Evolutionary conservation across 2,113 vertebrate genomes (phyloP).

Genomic region (Dryoscopus gambensis): DNA sequence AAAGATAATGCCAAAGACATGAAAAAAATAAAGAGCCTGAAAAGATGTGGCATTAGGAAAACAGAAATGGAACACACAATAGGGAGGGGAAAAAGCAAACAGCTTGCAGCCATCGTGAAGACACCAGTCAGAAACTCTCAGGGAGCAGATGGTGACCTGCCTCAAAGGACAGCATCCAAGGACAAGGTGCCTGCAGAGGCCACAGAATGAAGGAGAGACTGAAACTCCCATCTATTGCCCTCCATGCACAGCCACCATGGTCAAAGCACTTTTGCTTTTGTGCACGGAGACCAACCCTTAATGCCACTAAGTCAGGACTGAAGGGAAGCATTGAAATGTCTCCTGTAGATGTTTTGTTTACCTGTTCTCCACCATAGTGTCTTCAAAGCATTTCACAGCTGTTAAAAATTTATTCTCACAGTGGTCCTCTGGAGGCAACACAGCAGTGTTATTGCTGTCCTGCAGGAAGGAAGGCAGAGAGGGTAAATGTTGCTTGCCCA

Average conservation of each 20-base stretch:
- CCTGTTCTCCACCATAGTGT: not conserved
- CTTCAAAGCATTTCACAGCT: not conserved
- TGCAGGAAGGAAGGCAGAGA: not conserved
- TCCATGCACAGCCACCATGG: fast-evolving
- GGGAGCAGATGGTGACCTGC: not conserved
- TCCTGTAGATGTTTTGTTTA: not conserved
- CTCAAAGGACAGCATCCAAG: not conserved
- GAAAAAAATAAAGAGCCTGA: not conserved
- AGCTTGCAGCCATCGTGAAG: not conserved
- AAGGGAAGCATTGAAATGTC: not conserved
- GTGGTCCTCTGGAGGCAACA: not conserved
- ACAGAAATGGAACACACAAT: not conserved
- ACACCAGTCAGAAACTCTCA: not conserved
- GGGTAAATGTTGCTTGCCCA: not conserved
- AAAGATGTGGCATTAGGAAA: not conserved
- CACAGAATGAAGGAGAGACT: not conserved
- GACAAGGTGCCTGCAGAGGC: not conserved
- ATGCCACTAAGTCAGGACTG: not conserved
- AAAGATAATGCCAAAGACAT: not conserved
- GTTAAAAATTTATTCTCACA: not conserved
- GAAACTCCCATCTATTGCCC: not conserved
- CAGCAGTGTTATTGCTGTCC: not conserved
- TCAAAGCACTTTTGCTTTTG: not conserved
- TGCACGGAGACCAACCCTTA: not conserved
- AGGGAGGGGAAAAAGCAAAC: fast-evolving